phyloP scores from a whole-genome alignment of 2,797 vertebrate species.

The Enteromius radiatus region DNA sequence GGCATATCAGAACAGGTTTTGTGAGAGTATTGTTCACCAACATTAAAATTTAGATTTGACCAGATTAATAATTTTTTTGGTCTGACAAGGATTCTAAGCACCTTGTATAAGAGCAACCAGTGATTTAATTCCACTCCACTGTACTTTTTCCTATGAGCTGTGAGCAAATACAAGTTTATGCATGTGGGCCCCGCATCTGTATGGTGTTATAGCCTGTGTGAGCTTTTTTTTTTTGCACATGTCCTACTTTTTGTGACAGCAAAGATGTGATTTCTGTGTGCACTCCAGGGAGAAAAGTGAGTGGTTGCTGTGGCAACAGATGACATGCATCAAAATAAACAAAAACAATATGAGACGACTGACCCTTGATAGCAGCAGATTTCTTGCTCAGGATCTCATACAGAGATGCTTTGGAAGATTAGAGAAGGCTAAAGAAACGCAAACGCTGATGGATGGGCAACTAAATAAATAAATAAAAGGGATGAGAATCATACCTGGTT shows the following conservation, averaged over 20 bases:
- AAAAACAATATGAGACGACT: constrained; percentile 31
- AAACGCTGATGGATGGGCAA: constrained; percentile 37
- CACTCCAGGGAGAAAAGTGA: constrained; percentile 33
- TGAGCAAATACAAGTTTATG: constrained; percentile 2
- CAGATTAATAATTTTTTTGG: not conserved
- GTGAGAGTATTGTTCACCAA: not conserved
- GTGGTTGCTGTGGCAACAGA: constrained; percentile 30
- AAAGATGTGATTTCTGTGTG: constrained; percentile 31
- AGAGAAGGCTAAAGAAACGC: constrained; percentile 30
- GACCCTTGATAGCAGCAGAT: constrained; percentile 2
- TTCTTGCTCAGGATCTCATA: constrained; percentile 21
- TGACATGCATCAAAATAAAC: constrained; percentile 36
- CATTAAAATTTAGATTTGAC: not conserved
- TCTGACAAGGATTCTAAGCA: not conserved
- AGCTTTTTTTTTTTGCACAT: not conserved
- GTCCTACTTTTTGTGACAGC: constrained; percentile 36
- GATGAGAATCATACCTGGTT: constrained; percentile 67
- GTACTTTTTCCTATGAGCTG: not conserved
- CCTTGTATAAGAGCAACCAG: not conserved
- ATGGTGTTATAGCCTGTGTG: not conserved
- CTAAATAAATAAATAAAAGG: constrained; percentile 33
- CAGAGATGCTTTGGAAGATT: constrained; percentile 32
- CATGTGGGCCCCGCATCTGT: constrained; percentile 1
- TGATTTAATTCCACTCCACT: not conserved
- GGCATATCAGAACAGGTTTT: not conserved